Percentiles rank a stretch among this genome's conserved stretches.
Conservation (phyloP, 2,113 vertebrate genomes). For the Rhinopomastus cyanomelas region DNA sequence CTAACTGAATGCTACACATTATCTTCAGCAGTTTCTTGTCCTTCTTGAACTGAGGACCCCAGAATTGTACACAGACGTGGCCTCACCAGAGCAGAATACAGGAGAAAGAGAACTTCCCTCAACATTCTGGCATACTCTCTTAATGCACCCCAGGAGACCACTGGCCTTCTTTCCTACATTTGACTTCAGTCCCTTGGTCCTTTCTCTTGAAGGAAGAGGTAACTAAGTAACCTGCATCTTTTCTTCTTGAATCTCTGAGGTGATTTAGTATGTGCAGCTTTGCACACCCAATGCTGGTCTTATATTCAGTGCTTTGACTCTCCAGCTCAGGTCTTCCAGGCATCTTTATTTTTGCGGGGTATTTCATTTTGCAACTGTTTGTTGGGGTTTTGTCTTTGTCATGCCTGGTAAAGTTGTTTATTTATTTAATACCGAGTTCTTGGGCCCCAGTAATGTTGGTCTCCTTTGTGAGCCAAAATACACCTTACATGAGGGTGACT, state of each 20-base stretch:
- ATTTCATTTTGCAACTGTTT: not conserved
- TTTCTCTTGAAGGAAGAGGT: not conserved
- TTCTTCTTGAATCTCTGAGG: not conserved
- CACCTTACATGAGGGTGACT: not conserved
- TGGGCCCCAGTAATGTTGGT: not conserved
- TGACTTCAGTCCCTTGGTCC: not conserved
- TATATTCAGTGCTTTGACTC: not conserved
- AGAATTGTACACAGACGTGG: too few species aligned
- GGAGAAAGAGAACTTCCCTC: too few species aligned
- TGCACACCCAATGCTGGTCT: not conserved
- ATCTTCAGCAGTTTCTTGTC: too few species aligned
- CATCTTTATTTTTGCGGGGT: not conserved
- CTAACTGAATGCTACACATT: too few species aligned
- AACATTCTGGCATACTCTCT: too few species aligned
- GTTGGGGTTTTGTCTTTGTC: slow-evolving; percentile 5
- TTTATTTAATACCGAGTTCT: slow-evolving; percentile 8
- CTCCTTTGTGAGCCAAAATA: slow-evolving; percentile 27
- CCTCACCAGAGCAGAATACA: too few species aligned
- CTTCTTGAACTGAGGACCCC: too few species aligned
- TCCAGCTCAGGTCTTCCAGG: not conserved
- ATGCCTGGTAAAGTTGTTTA: slow-evolving; percentile 4
- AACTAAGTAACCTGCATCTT: not conserved
- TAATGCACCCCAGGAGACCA: too few species aligned
- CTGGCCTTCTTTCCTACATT: not conserved
- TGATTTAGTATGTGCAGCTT: not conserved